Evolutionary conservation across 2,888 invertebrate genomes (phyloP), one percentile per base, ranked within the genome.

Genomic region (Achlya flavicornis): DNA sequence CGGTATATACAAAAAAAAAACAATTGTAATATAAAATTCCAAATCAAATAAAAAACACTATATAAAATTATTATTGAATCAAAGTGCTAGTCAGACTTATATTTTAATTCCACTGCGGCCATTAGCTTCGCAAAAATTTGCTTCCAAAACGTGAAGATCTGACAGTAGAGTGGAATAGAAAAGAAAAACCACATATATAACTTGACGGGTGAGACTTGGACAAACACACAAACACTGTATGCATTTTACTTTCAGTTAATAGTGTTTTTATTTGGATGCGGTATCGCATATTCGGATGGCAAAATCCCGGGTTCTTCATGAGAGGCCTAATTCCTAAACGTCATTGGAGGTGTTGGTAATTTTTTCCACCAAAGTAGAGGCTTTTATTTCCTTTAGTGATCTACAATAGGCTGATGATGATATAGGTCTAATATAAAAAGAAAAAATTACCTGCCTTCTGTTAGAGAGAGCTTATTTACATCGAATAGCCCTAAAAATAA

Each of bases 121-220:
- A 78, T 73, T 68, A 75, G 10, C 61, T 66, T 64, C 63, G 67
- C 58, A 70, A 66, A 75, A 79, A 76, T 79, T 76, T 74, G 69
- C 70, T 61, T 66, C 64, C 65, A 66, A 63, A 66, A 63, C 66
- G 41, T 41, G n/a, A 80, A 75, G 77, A 83, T 74, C 78, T 79
- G 81, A 80, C 83, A 78, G 81, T 61, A 58, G 64, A 57, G 71
- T 63, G 74, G 78, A 79, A 81, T 82, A 82, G 80, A 81, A 79
- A 76, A 68, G 66, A 73, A 66, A 74, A 69, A 67, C 72, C 70
- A 4, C 19, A 26, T 73, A 73, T 71, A 58, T 84, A 83, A 86
- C 80, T 71, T 79, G 87, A 87, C 86, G 81, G 75, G 80, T 72
- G 83, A 86, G 75, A 82, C 80, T 81, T 76, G 76, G 66, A 61